These are phyloP conservation scores for Aphrocallistes beatrix DNA, from an alignment of 37 sponge, comb jelly and placozoan species.

Conservation along the genomic window DNA sequence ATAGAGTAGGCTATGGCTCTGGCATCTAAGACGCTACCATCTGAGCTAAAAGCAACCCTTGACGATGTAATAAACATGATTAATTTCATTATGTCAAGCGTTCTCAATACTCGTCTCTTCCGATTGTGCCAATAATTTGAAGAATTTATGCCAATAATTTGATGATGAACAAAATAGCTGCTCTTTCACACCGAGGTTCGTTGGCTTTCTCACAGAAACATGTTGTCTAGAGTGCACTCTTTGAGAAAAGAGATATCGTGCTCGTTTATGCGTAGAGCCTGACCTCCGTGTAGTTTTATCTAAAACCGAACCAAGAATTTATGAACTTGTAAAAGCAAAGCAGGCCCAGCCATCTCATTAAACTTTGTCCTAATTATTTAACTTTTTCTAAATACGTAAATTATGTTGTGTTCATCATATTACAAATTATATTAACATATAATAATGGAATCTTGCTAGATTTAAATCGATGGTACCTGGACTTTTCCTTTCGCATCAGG, in stretches of 20 bases:
- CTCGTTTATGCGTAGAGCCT: constrained; percentile 19
- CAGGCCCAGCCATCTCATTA: constrained; percentile 19
- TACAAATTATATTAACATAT: constrained; percentile 6
- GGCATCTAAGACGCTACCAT: constrained; percentile 14
- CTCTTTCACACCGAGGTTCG: constrained; percentile 19
- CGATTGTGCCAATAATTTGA: too few relatives aligned
- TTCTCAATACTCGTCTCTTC: constrained; percentile 19
- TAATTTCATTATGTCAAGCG: constrained; percentile 17
- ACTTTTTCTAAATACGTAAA: constrained; percentile 17
- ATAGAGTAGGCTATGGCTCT: too few relatives aligned
- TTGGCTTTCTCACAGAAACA: constrained; percentile 17
- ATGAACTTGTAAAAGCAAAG: constrained; percentile 20
- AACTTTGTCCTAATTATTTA: constrained; percentile 1
- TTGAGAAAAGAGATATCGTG: constrained; percentile 18
- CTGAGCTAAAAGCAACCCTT: constrained; percentile 19
- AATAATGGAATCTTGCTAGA: constrained; percentile 14
- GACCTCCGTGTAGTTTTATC: constrained; percentile 16
- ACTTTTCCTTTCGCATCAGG: constrained; percentile 9
- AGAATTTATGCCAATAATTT: constrained; percentile 8
- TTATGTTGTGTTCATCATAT: constrained; percentile 15
- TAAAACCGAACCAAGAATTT: constrained; percentile 11
- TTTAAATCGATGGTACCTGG: constrained; percentile 14
- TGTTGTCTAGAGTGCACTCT: constrained; percentile 20
- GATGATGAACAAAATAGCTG: constrained; percentile 17
- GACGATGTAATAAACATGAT: constrained; percentile 16